These are phyloP conservation scores for Bettongia penicillata DNA, from an alignment of 2,113 vertebrate genomes.

Conservation along the genomic window DNA sequence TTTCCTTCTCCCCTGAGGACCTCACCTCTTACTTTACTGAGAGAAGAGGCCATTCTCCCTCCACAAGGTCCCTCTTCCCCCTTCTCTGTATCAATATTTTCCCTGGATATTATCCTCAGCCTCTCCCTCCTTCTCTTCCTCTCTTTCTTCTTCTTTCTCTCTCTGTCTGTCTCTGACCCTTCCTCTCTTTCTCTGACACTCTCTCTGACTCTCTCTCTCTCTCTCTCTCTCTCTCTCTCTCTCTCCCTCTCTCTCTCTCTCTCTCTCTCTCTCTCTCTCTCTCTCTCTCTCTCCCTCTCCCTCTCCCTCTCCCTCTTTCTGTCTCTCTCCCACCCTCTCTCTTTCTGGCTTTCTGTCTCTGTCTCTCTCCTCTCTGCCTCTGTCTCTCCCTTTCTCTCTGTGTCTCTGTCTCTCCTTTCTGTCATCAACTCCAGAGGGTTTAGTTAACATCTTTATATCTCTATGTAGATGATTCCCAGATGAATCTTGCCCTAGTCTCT, in stretches of 20 bases:
- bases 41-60: not conserved
- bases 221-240: no score
- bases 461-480: not conserved
- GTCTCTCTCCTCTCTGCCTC: no score
- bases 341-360: no score
- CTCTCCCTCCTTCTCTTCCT: not conserved
- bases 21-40: not conserved
- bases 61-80: not conserved
- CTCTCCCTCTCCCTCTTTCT: fast-evolving
- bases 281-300: not conserved
- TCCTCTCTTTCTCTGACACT: not conserved
- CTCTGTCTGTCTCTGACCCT: not conserved
- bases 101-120: not conserved
- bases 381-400: not conserved
- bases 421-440: not conserved
- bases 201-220: no score
- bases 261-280: fast-evolving
- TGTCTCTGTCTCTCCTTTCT: not conserved
- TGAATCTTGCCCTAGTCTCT: not conserved
- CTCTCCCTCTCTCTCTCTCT: no score
- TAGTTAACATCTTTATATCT: not conserved
- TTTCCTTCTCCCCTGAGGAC: no score
- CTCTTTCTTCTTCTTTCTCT: not conserved
- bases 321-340: fast-evolving
- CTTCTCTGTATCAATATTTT: not conserved